Percentiles rank a stretch among this genome's conserved stretches.
Evolutionary conservation across 92 coral and sea anemone species (phyloP).

Genomic region (Zoanthus sociatus): DNA sequence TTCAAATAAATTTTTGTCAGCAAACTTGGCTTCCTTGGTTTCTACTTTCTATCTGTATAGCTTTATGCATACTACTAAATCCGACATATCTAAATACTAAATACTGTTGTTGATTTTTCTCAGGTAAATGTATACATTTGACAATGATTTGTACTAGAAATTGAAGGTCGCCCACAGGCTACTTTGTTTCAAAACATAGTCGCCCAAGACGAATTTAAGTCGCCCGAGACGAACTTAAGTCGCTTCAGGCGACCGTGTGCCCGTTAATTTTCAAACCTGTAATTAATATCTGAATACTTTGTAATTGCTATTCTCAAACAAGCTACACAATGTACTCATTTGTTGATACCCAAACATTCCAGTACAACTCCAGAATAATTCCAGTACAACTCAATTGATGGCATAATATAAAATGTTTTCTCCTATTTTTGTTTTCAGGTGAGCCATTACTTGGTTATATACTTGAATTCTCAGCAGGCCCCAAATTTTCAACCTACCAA

Average conservation of each 20-base stretch:
- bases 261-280: not conserved
- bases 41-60: conserved; percentile 46
- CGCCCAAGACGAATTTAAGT: not conserved
- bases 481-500: conserved; percentile 43
- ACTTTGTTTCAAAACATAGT: not conserved
- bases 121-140: not conserved
- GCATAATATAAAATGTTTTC: conserved; percentile 45
- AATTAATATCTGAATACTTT: conserved; percentile 40
- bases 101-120: conserved; percentile 4
- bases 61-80: conserved; percentile 42
- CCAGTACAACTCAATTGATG: conserved; percentile 44
- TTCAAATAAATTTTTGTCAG: conserved; percentile 36
- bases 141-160: not conserved
- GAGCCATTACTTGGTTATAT: conserved; percentile 45
- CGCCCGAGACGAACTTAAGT: not conserved
- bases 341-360: conserved; percentile 43
- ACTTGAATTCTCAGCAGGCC: conserved; percentile 40
- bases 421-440: conserved; percentile 48
- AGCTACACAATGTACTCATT: conserved; percentile 48
- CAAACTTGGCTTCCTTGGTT: conserved; percentile 42
- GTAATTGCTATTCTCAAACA: conserved; percentile 33
- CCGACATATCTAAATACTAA: not conserved
- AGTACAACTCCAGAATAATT: conserved; percentile 46
- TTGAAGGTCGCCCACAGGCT: not conserved
- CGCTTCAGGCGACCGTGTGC: not conserved